phyloP scores from a whole-genome alignment of 2,888 invertebrate species.

The Papilio demoleus region DNA sequence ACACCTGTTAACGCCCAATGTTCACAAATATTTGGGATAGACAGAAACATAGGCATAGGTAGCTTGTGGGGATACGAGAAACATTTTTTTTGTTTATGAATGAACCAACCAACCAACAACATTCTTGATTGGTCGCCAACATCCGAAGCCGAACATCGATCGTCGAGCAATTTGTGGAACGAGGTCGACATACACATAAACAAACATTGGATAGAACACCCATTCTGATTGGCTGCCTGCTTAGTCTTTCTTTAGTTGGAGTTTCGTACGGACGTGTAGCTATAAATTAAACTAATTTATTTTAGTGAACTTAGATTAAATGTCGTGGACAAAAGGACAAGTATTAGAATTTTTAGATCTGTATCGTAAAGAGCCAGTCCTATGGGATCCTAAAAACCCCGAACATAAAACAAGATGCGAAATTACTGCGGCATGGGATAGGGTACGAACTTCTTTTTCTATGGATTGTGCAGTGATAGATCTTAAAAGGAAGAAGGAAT shows the following conservation, averaged over 20 bases:
- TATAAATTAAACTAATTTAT: slow-evolving; percentile 15
- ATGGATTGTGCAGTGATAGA: slow-evolving; percentile 62
- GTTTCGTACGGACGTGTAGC: slow-evolving; percentile 47
- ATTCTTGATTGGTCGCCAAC: slow-evolving; percentile 60
- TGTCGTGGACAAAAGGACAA: slow-evolving; percentile 70
- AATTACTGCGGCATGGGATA: slow-evolving; percentile 69
- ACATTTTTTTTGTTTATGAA: slow-evolving; percentile 16
- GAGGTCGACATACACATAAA: slow-evolving; percentile 63
- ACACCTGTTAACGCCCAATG: slow-evolving; percentile 11
- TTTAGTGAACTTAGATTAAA: slow-evolving; percentile 49
- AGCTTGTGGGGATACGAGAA: not conserved
- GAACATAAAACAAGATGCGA: slow-evolving; percentile 67
- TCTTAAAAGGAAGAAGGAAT: slow-evolving; percentile 77
- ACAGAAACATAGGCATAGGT: not conserved
- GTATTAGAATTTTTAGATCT: slow-evolving; percentile 71
- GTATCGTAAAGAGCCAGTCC: slow-evolving; percentile 65
- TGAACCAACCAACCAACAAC: slow-evolving; percentile 41
- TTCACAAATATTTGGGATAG: slow-evolving; percentile 4
- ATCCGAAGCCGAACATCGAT: slow-evolving; percentile 56
- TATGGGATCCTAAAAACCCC: slow-evolving; percentile 75
- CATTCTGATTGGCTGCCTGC: slow-evolving; percentile 56
- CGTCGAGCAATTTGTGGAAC: slow-evolving; percentile 58
- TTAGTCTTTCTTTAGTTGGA: slow-evolving; percentile 51
- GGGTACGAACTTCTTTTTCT: slow-evolving; percentile 65
- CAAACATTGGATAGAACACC: slow-evolving; percentile 65